Evolutionary conservation across 2,888 invertebrate genomes (phyloP).

Genomic region (Podotricha telesiphe): DNA sequence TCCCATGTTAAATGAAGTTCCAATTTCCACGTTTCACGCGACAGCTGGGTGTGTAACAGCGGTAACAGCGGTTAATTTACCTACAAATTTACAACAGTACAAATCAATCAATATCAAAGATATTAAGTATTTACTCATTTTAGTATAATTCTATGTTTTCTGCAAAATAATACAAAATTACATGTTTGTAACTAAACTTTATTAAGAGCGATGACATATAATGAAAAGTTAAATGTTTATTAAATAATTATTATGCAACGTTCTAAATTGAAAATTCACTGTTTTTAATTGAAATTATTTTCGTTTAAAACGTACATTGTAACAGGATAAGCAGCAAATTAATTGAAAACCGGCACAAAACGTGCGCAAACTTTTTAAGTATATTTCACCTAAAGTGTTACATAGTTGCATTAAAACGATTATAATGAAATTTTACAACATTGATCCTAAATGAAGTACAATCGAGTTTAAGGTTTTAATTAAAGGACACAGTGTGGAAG

Average conservation of each 20-base stretch:
- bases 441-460: conserved; percentile 11
- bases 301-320: no score
- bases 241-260: no score
- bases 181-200: no score
- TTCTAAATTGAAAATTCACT: no score
- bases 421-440: conserved; percentile 10
- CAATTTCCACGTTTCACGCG: not conserved
- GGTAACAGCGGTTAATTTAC: not conserved
- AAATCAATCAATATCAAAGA: not conserved
- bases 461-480: conserved; percentile 1
- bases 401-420: not conserved
- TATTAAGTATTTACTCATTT: no score
- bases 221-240: no score
- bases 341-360: no score
- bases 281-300: no score
- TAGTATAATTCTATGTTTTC: no score
- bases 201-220: no score
- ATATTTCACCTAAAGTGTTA: not conserved
- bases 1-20: not conserved
- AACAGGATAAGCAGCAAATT: no score
- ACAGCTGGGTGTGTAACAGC: not conserved
- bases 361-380: not conserved
- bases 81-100: not conserved
- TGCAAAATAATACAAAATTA: no score
- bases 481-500: conserved; percentile 1